Percentiles rank a stretch among this genome's conserved stretches.
Evolutionary conservation across 2,888 invertebrate genomes (phyloP).

Genomic region (Macaria notata): DNA sequence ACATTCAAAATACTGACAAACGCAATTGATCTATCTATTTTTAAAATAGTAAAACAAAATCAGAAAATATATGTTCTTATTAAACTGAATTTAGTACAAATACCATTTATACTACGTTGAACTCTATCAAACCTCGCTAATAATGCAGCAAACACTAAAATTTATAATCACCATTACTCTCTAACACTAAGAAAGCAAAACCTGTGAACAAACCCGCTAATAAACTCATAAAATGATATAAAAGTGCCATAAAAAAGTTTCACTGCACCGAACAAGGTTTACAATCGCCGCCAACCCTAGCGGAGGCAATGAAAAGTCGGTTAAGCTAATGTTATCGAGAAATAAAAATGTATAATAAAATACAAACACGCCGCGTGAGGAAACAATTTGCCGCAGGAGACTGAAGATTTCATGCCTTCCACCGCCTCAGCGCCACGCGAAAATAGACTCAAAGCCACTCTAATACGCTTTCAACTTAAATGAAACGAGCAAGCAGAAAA

Average conservation of each 20-base stretch:
- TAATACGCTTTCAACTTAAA: constrained; percentile 51
- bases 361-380: constrained; percentile 81
- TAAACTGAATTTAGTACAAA: no score
- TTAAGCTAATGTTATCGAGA: constrained; percentile 83
- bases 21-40: no score
- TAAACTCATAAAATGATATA: constrained; percentile 33
- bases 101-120: not conserved
- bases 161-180: constrained; percentile 4
- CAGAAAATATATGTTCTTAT: no score
- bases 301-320: constrained; percentile 80
- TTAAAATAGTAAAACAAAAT: no score
- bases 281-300: constrained; percentile 66
- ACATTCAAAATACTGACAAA: no score
- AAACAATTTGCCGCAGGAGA: constrained; percentile 82
- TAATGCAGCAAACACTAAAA: constrained; percentile 1
- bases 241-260: constrained; percentile 44
- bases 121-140: not conserved
- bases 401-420: constrained; percentile 76
- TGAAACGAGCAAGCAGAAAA: constrained; percentile 55
- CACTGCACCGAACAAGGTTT: constrained; percentile 40
- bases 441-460: constrained; percentile 42
- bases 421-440: constrained; percentile 41
- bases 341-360: constrained; percentile 83
- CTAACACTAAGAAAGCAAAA: constrained; percentile 21
- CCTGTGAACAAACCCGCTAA: constrained; percentile 32